Evolutionary conservation across 2,797 vertebrate species (phyloP), one percentile per base, ranked within the genome.

Genomic region (Poecilia wingei): DNA sequence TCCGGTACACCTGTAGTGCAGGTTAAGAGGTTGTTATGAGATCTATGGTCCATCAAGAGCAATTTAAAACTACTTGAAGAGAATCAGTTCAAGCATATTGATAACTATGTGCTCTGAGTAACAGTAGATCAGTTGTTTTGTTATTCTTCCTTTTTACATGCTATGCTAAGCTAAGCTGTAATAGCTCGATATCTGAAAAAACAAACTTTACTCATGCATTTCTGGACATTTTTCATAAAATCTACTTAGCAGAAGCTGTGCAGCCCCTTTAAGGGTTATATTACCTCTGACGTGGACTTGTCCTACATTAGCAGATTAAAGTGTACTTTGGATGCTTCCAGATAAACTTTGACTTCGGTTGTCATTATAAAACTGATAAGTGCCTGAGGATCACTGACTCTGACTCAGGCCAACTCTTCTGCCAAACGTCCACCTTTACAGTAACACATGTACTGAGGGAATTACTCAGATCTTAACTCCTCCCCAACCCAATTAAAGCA

Each of bases 301-400:
- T 75, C 83, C 88, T 88, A 47, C 85, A 75, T 86, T 84, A 7
- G 75, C 46, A 12, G 80, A 80, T 81, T 87, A 84, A 94, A 89
- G 90, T 88, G 88, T 91, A 94, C 90, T 92, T 91, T 92, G 83
- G 64, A 78, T 80, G 47, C 73, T 53, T 33, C 41, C 47, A 71
- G 78, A 80, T 93, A 91, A 93, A 84, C 91, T 75, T 86, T 93
- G 89, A 75, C 82, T 82, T 75, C 7, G 3, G 33, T 66, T 79
- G 74, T 36, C 59, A 59, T 88, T 88, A 93, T 90, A 89, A 93
- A 91, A 86, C 82, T 87, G 91, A 88, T 93, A 90, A 89, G 75
- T 76, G 25, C 12, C 4, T 9, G 46, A 20, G 64, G 8, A 14
- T 25, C 1, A 3, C n/a, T 80, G 77, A 22, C 73, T 80, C 28